phyloP scores from a whole-genome alignment of 1,140 invertebrate species.

The Lasaia peninsularis region DNA sequence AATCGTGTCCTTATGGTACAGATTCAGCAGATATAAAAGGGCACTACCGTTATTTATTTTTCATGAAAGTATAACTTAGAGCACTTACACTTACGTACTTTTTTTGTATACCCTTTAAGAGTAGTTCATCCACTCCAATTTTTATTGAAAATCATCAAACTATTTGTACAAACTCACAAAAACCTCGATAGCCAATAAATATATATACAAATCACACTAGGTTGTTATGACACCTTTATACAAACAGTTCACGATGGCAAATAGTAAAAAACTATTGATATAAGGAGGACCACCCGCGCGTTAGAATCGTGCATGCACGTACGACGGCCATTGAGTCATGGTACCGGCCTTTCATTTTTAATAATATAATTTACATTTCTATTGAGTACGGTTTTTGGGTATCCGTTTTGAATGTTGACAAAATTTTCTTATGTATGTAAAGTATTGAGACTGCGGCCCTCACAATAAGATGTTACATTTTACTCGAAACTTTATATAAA shows the following conservation, averaged over 20 bases:
- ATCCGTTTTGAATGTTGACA: constrained; percentile 22
- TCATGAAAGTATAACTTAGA: too few species aligned
- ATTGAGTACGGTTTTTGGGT: constrained; percentile 34
- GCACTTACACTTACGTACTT: too few species aligned
- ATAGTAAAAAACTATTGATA: constrained; percentile 20
- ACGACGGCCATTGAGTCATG: constrained; percentile 45
- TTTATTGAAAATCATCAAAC: too few species aligned
- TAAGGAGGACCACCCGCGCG: constrained; percentile 60
- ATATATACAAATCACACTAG: constrained; percentile 53
- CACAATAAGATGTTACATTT: neutral
- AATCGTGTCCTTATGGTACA: too few species aligned
- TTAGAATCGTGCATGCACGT: constrained; percentile 54
- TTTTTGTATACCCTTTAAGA: too few species aligned
- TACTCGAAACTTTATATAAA: neutral
- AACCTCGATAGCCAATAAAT: constrained; percentile 47
- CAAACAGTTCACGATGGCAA: constrained; percentile 35
- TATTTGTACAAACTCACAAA: neutral
- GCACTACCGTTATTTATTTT: too few species aligned
- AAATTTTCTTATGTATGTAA: constrained; percentile 14
- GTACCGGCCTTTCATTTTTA: constrained; percentile 58
- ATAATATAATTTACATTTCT: constrained; percentile 66
- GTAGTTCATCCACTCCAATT: too few species aligned
- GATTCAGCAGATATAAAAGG: too few species aligned
- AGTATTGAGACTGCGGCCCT: neutral
- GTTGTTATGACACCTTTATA: constrained; percentile 56